A percentile compares a stretch with the other conserved stretches of the same genome.
These are phyloP conservation scores for Cynodonichthys magdalenae DNA, from an alignment of 2,797 vertebrate genomes.

Conservation along the genomic window DNA sequence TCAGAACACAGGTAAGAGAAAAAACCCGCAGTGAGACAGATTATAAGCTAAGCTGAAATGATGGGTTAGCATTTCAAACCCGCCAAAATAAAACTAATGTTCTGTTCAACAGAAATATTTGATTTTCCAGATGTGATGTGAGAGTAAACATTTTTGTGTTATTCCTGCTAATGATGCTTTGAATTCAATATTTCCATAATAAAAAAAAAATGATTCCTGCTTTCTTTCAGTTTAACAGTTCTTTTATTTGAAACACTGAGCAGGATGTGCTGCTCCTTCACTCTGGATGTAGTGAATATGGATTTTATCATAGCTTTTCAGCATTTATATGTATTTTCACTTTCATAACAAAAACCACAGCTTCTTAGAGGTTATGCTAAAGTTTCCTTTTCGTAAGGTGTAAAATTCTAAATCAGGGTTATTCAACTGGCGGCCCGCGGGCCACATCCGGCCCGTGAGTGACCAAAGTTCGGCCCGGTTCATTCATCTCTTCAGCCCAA, in stretches of 20 bases:
- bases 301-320: conserved; percentile 3
- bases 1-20: neutral
- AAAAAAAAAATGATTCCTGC: no score
- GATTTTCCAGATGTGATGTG: no score
- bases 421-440: no score
- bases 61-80: no score
- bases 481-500: no score
- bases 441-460: no score
- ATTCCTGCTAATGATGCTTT: neutral
- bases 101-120: no score
- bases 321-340: neutral
- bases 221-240: neutral
- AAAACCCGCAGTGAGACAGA: no score
- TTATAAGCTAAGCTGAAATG: no score
- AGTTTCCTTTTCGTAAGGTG: neutral
- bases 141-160: neutral
- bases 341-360: neutral
- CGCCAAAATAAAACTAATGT: no score
- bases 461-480: no score
- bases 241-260: neutral
- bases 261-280: neutral
- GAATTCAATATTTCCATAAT: neutral
- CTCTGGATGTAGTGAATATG: neutral
- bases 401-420: neutral
- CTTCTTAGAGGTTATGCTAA: neutral